Base-by-base conservation (phyloP, 1,140 invertebrate species). In the Zaprionus ghesquierei region DNA sequence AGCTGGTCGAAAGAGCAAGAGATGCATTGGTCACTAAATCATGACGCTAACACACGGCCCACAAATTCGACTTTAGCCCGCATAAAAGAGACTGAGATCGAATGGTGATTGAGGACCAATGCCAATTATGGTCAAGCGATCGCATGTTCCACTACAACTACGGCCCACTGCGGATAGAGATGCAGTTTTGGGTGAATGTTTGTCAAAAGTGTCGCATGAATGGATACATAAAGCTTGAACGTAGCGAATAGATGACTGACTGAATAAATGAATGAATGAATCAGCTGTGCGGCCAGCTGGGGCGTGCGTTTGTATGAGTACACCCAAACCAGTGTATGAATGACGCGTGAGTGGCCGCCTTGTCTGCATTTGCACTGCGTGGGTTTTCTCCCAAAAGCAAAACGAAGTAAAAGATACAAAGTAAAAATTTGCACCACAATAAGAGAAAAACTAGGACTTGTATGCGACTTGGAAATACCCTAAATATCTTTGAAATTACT, bases 121-220 rank as follows among this genome's bases (percentile, higher is more conserved):
- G 81, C 81, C 81, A 85, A 85, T 80, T 85, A 80, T 85, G 81
- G 81, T 31, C 55, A 54, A 35, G n/a, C 44, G 44, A 44, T 51
- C 41, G 41, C 41, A 10, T 76, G 79, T 77, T 76, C 79, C 80
- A 84, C 79, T 65, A 35, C 33, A 13, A 35, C 33, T n/a, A 5
- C 35, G 8, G n/a, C n/a, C 35, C 35, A 41, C 35, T 8, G 35
- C n/a, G 3, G 72, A 31, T 56, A 41, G 18, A 61, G 50, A 46
- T 35, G 10, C 23, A 31, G 27, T 46, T 27, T 72, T 29, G 27
- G 35, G 27, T 60, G 69, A 81, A 63, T 71, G 81, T 84, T 81
- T 77, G 81, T 85, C 81, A 66, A 80, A 84, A 80, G 51, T 84
- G 81, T 84, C 81, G 63, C 61, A 63, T 69, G 64, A 85, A 73